Percentiles rank a stretch among this genome's conserved stretches.
These are phyloP conservation scores for Zhuqinia jingwanae DNA, from an alignment of 2,888 invertebrate species.

Conservation along the genomic window DNA sequence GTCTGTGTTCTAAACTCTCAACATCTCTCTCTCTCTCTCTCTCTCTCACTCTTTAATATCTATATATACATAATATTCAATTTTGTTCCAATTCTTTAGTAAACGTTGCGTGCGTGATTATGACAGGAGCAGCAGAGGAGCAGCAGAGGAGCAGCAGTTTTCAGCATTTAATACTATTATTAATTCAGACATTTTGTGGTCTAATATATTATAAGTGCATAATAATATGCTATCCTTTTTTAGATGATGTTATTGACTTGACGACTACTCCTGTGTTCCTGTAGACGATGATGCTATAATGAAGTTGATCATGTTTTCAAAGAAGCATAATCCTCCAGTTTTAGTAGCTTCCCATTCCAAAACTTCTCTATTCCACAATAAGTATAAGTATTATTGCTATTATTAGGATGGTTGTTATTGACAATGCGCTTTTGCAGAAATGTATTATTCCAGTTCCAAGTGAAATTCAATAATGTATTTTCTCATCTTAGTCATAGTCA, in stretches of 20 bases:
- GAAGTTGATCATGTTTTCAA: not conserved
- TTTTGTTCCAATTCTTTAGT: not conserved
- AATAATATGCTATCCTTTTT: not conserved
- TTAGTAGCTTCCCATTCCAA: not conserved
- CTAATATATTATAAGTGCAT: slow-evolving; percentile 38
- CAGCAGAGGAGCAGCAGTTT: slow-evolving; percentile 13
- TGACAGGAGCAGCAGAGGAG: slow-evolving; percentile 35
- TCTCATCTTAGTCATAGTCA: slow-evolving; percentile 3
- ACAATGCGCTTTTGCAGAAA: slow-evolving; percentile 2
- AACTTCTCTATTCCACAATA: not conserved
- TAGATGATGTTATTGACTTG: not conserved
- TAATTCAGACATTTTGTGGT: slow-evolving; percentile 62
- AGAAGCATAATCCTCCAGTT: not conserved
- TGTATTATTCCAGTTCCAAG: slow-evolving; percentile 23
- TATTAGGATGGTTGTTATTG: slow-evolving; percentile 20
- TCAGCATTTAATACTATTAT: slow-evolving; percentile 57
- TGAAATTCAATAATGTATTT: slow-evolving; percentile 32
- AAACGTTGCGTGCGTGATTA: slow-evolving; percentile 7
- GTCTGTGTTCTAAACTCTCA: not conserved
- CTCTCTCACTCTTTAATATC: no score
- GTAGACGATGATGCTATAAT: not conserved
- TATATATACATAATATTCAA: no score
- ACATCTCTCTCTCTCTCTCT: not conserved
- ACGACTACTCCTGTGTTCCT: no score
- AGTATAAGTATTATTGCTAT: slow-evolving; percentile 39